Conservation (phyloP, 2,888 invertebrate genomes). For the Hydrotaea cyrtoneurina region DNA sequence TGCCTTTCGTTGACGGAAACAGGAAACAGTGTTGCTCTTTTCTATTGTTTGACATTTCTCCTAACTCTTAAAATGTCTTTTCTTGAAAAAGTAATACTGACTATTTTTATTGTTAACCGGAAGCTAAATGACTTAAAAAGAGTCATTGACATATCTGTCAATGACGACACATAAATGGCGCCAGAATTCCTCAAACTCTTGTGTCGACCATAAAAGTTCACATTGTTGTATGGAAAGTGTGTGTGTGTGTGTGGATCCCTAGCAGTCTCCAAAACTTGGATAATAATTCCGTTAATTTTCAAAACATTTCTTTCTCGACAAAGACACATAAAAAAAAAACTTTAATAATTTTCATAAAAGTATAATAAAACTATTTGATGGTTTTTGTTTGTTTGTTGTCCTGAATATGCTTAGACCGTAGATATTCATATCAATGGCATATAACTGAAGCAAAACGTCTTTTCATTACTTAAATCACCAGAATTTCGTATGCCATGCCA, state of each 20-base stretch:
- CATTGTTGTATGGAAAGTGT: no score
- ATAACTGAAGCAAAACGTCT: neutral
- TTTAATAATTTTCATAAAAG: conserved; percentile 32
- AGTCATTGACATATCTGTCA: conserved; percentile 24
- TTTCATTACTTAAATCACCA: no score
- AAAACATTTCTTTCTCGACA: neutral
- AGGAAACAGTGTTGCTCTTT: conserved; percentile 18
- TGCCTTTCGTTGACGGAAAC: neutral
- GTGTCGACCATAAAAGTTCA: neutral
- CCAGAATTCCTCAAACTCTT: conserved; percentile 45
- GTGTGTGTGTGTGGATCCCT: neutral
- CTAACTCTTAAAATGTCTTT: conserved; percentile 20
- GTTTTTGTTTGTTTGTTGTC: conserved; percentile 37
- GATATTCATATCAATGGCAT: neutral
- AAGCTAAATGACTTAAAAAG: conserved; percentile 48
- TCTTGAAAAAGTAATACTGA: conserved; percentile 16
- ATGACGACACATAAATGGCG: conserved; percentile 40
- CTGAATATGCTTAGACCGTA: neutral
- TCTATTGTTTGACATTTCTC: conserved; percentile 13
- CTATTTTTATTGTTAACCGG: conserved; percentile 48
- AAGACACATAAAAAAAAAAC: conserved; percentile 8
- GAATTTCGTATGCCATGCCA: no score
- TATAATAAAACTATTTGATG: conserved; percentile 41
- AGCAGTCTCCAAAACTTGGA: neutral
- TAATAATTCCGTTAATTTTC: conserved; percentile 36